These are phyloP conservation scores for Andrena marginata DNA, from an alignment of 2,888 invertebrate genomes.

Conservation along the genomic window DNA sequence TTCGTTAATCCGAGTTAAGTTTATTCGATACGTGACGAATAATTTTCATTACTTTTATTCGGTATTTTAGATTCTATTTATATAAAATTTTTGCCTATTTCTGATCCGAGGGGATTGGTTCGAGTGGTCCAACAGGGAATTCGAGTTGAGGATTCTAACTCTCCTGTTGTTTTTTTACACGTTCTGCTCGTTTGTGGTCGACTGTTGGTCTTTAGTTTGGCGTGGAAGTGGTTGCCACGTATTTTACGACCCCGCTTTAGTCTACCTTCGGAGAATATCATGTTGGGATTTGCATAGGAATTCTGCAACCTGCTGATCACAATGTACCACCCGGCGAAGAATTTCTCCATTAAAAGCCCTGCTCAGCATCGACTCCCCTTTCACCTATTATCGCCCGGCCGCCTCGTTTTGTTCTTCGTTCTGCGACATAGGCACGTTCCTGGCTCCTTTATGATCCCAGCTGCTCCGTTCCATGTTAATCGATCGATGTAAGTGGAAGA, in stretches of 20 bases:
- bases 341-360: background rate
- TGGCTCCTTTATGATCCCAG: background rate
- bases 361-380: background rate
- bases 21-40: too few relatives aligned
- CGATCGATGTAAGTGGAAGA: background rate
- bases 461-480: background rate
- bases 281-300: conserved; percentile 14
- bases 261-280: conserved; percentile 42
- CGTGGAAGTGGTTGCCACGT: background rate
- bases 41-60: too few relatives aligned
- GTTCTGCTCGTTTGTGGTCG: background rate
- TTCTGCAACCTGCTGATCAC: background rate
- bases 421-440: background rate
- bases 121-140: background rate
- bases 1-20: too few relatives aligned
- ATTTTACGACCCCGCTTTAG: conserved; percentile 21
- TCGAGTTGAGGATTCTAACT: background rate
- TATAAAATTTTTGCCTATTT: too few relatives aligned
- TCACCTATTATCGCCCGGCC: conserved; percentile 7
- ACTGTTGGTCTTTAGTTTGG: background rate
- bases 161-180: background rate
- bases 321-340: conserved; percentile 9
- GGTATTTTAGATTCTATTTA: too few relatives aligned
- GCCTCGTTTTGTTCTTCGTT: background rate
- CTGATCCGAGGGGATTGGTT: background rate